Base-by-base conservation (phyloP, 2,113 vertebrate genomes). In the Hippoglossus stenolepis region DNA sequence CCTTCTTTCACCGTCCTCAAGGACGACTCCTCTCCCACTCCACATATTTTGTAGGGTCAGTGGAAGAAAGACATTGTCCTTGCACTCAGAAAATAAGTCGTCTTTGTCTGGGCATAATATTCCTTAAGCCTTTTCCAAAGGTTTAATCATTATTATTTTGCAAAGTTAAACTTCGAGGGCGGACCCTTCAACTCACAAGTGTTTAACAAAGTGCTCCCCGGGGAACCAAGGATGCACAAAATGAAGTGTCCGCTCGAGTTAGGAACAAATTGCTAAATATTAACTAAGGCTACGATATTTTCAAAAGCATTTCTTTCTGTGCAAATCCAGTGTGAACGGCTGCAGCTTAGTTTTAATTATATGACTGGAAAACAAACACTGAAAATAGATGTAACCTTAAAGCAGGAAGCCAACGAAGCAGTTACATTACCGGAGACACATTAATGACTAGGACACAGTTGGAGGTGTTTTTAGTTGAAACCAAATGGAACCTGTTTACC, bases 1-100 rank as follows among this genome's bases (percentile, higher is more conserved):
- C 71, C 84, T 86, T 83, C 70, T 77, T 70, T 66, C 76, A 72
- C 85, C 65, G n/a, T 59, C 67, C 59, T 80, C 78, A 83, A 90
- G 88, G 90, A 83, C 85, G 21, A 3, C 1, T 65, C 59, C 63
- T 57, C 60, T 64, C 59, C 56, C 60, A 10, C 74, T 74, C 72
- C 80, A 47, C 75, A 79, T 85, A 72, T 59, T 84, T 71, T 67
- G 24, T 23, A 64, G 78, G 73, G 86, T 68, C 74, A 69, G 1
- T n/a, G 38, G n/a, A 66, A 49, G 56, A 72, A 69, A 80, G 65
- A 65, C 64, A 38, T 58, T 66, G 4, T 47, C n/a, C 70, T 77
- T 31, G 56, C 40, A 54, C 70, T 23, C 68, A n/a, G 53, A 77
- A 63, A 82, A 62, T 60, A 11, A 45, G n/a, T 54, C 43, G 43